These are phyloP conservation scores for Eulemur rufifrons DNA, from an alignment of 2,113 vertebrate genomes.

Conservation along the genomic window DNA sequence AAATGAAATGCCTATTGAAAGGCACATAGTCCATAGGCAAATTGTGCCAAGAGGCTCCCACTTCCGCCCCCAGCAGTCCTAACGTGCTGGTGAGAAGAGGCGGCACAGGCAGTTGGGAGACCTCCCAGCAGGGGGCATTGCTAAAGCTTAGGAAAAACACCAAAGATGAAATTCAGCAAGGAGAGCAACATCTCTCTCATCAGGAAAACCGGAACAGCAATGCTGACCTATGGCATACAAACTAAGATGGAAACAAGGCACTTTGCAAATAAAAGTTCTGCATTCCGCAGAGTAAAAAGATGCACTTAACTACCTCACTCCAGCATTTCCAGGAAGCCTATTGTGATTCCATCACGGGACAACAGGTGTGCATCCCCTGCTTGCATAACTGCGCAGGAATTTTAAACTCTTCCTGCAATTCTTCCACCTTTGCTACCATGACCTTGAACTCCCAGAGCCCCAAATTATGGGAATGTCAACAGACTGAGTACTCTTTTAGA, in stretches of 20 bases:
- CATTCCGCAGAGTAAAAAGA: neutral
- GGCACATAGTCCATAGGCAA: neutral
- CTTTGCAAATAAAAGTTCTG: neutral
- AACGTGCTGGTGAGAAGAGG: neutral
- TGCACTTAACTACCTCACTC: neutral
- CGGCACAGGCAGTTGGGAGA: neutral
- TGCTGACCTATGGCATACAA: neutral
- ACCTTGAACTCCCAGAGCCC: neutral
- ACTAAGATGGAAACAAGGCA: neutral
- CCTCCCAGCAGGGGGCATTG: neutral
- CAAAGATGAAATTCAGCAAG: neutral
- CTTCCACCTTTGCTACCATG: neutral
- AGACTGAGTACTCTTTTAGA: neutral
- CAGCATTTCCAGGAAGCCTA: neutral
- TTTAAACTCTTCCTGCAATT: neutral
- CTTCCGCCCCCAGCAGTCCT: neutral
- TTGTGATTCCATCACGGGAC: accelerated
- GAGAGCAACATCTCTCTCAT: neutral
- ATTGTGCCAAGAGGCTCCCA: neutral
- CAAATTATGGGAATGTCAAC: neutral
- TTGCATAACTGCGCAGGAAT: neutral
- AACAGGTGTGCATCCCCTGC: neutral
- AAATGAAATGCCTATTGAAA: neutral
- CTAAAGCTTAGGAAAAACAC: neutral
- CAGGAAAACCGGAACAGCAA: neutral